Base-by-base conservation (phyloP, 2,797 vertebrate species). In the Leptodactylus fallax region DNA sequence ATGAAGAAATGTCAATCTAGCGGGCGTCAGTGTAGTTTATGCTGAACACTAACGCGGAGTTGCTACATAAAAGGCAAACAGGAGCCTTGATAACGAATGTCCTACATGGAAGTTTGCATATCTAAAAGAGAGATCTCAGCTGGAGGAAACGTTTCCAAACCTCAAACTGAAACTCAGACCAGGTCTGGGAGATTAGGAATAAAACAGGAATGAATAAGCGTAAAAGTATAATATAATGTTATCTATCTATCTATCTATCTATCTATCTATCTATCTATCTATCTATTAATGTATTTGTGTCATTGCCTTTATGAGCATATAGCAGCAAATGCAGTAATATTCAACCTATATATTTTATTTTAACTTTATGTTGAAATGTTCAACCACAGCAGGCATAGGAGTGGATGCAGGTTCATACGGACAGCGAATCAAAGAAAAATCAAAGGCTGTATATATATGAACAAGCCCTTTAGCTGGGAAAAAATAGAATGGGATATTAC, bases 1-100 rank as follows among this genome's bases (percentile, higher is more conserved):
- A 97, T 97, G 96, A 96, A 97, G 97, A 96, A 97, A 97, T 98
- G 97, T 98, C 97, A 97, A 97, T 97, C 96, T 97, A 96, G 96
- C 97, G 97, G 97, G 97, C 97, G 97, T 97, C 97, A 97, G 94
- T 97, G 97, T 97, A 98, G 97, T 97, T 98, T 97, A 97, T 96
- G 96, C 94, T 95, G 96, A 97, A 96, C 96, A 97, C 96, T 95
- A 96, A 96, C 95, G 95, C 96, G 96, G 92, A 96, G 95, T 96
- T 95, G 95, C 83, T 95, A 98, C 97, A 98, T 98, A 97, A 98
- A 98, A 98, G 97, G 96, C 94, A 95, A 96, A 97, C 96, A 96
- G 95, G 95, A 96, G 95, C 96, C 96, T 97, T 97, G 96, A 97
- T 97, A 98, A 97, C 97, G 96, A 98, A 97, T 97, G 97, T 98